Evolutionary conservation across 2,888 invertebrate genomes (phyloP), one percentile per base, ranked within the genome.

Genomic region (Cephalotes varians): DNA sequence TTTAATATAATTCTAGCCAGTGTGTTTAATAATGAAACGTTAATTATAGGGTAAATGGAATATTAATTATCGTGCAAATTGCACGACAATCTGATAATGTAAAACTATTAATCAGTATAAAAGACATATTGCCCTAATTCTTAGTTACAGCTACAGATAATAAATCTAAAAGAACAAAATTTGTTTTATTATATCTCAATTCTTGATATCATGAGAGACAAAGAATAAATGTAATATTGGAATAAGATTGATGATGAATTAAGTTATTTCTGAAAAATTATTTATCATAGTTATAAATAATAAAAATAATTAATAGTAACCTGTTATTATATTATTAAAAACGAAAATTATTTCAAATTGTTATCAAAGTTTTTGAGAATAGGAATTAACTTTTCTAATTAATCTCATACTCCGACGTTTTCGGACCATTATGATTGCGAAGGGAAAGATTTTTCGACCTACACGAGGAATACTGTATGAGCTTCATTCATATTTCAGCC

Each of bases 11-110:
- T 40, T 77, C 21, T 56, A 64, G 34, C 51, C 18, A 56, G 15
- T 54, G 21, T 77, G 40, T 64, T 77, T 77, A 67, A 77, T 77
- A 77, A 56, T 56, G 54, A 28, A 67, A 67, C 54, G 31, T 77
- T 77, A 77, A 77, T 77, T 77, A 77, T 40, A 31, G 28, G 25
- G 67, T 56, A 54, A 77, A 77, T 67, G 44, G 31, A 31, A 67
- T 31, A 56, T 54, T 67, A 77, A 77, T 77, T 77, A 77, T n/a
- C 51, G 28, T 31, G 64, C 49, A 67, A 77, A 67, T 54, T 56
- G n/a, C 31, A 67, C 31, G 54, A 56, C 31, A 44, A 65, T 77
- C 44, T 77, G 31, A 77, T 77, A 44, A 44, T 67, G 54, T 25
- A 44, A 44, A 67, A 34, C 44, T 77, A 2, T 31, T 77, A 56